Percentiles rank a stretch among this genome's conserved stretches.
phyloP scores from a whole-genome alignment of 2,113 vertebrate genomes.

The Varanus salvator region DNA sequence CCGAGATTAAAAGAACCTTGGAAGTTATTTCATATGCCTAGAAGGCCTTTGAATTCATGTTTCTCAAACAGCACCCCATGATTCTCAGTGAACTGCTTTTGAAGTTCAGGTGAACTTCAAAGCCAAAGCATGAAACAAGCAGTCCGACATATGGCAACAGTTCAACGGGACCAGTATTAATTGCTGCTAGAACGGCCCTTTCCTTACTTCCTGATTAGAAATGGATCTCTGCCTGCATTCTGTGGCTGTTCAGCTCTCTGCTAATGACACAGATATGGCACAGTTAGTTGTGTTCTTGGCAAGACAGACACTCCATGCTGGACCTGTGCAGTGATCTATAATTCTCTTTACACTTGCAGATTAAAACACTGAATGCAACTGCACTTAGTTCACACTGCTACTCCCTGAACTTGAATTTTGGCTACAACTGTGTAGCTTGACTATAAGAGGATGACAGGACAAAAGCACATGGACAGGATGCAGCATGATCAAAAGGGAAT shows the following conservation, averaged over 20 bases:
- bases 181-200: background rate
- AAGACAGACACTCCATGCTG: background rate
- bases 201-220: background rate
- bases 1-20: background rate
- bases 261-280: background rate
- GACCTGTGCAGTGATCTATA: background rate
- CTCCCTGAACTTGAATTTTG: background rate
- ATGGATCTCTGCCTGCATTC: background rate
- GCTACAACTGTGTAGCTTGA: background rate
- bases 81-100: background rate
- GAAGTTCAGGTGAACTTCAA: background rate
- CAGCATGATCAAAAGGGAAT: background rate
- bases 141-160: background rate
- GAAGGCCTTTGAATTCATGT: background rate
- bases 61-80: background rate
- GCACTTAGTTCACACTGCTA: background rate
- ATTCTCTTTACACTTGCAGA: background rate
- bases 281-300: background rate
- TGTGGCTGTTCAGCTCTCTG: background rate
- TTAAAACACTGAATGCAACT: background rate
- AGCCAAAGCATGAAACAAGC: background rate
- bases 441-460: background rate
- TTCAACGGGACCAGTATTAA: background rate
- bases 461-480: background rate
- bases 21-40: background rate